A percentile compares a stretch with the other conserved stretches of the same genome.
These are phyloP conservation scores for Ichneumon xanthorius DNA, from an alignment of 2,888 invertebrate species.

Conservation along the genomic window DNA sequence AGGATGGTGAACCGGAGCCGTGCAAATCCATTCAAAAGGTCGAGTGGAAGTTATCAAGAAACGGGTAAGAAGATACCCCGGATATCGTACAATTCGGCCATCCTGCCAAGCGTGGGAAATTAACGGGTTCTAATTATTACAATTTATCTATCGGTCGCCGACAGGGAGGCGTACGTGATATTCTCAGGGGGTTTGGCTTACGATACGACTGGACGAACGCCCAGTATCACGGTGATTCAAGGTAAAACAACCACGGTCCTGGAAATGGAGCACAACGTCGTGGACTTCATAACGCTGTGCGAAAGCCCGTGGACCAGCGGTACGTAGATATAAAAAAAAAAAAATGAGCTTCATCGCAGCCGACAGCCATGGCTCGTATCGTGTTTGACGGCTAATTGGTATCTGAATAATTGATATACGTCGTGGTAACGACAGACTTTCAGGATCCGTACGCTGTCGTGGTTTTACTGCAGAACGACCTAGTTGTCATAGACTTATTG, in stretches of 20 bases:
- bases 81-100: background rate
- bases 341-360: constrained; percentile 4
- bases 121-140: constrained; percentile 14
- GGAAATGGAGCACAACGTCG: constrained; percentile 99
- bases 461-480: constrained; percentile 98
- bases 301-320: constrained; percentile 97
- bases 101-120: constrained; percentile 2
- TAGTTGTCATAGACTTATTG: constrained; percentile 98
- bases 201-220: constrained; percentile 95
- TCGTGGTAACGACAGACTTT: constrained; percentile 89
- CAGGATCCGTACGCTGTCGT: constrained; percentile 99
- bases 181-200: constrained; percentile 98
- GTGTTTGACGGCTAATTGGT: background rate
- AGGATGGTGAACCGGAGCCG: constrained; percentile 96
- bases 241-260: constrained; percentile 98
- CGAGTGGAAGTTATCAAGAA: constrained; percentile 96
- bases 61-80: constrained; percentile 88
- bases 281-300: constrained; percentile 98
- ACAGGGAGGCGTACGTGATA: constrained; percentile 96
- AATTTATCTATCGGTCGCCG: constrained; percentile 26
- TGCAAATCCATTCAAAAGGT: constrained; percentile 98
- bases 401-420: background rate
- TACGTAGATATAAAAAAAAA: constrained; percentile 83
- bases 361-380: background rate
- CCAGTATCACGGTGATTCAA: constrained; percentile 98